These are phyloP conservation scores for Drosophila percnosoma DNA, from an alignment of 2,888 invertebrate genomes.

Conservation along the genomic window DNA sequence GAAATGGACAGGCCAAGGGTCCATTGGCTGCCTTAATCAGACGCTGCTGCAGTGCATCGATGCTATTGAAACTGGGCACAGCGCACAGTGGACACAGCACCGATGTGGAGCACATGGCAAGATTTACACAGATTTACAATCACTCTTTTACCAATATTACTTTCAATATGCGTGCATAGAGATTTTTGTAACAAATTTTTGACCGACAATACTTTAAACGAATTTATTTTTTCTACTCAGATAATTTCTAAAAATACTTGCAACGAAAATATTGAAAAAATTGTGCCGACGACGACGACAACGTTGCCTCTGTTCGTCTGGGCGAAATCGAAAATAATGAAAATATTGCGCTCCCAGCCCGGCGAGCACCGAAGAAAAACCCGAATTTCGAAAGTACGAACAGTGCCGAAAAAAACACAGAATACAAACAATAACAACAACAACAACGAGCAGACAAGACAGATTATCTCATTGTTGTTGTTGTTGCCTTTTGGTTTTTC, in stretches of 20 bases:
- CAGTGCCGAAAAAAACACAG: slow-evolving; percentile 31
- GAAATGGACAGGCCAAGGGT: slow-evolving; percentile 90
- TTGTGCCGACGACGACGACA: slow-evolving; percentile 50
- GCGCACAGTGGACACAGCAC: slow-evolving; percentile 92
- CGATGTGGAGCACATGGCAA: slow-evolving; percentile 86
- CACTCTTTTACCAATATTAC: background rate
- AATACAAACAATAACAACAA: background rate
- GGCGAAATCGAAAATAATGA: slow-evolving; percentile 70
- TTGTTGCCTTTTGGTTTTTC: background rate
- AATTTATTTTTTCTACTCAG: slow-evolving; percentile 43
- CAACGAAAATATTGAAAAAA: slow-evolving; percentile 72
- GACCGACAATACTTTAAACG: slow-evolving; percentile 50
- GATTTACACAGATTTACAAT: slow-evolving; percentile 2
- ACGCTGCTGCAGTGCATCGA: slow-evolving; percentile 89
- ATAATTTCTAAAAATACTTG: slow-evolving; percentile 74
- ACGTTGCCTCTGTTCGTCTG: slow-evolving; percentile 45
- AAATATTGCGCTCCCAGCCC: slow-evolving; percentile 57
- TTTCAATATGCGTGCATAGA: slow-evolving; percentile 9
- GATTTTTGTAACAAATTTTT: slow-evolving; percentile 44
- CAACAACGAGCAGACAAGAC: slow-evolving; percentile 17
- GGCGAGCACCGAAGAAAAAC: slow-evolving; percentile 30
- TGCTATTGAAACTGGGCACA: slow-evolving; percentile 89
- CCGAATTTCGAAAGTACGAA: slow-evolving; percentile 52
- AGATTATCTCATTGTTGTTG: slow-evolving; percentile 2
- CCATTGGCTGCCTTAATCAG: slow-evolving; percentile 91